phyloP scores from a whole-genome alignment of 2,888 invertebrate genomes.

The Ariolimax columbianus region DNA sequence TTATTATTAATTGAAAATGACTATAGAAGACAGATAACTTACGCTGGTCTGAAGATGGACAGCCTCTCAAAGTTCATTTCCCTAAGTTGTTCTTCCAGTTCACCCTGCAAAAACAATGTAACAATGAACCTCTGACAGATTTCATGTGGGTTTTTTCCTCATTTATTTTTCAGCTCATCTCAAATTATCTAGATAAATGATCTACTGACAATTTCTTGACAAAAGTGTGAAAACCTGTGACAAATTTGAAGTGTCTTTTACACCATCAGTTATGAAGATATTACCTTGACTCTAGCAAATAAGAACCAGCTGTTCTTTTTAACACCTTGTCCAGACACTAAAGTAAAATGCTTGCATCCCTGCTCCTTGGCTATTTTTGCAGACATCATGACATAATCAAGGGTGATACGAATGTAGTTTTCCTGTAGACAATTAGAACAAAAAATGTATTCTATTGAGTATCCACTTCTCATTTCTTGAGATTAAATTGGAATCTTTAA shows the following conservation, averaged over 20 bases:
- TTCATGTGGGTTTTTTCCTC: too few relatives aligned
- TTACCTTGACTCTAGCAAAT: slow-evolving; percentile 29
- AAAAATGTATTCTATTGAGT: too few relatives aligned
- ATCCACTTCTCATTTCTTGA: too few relatives aligned
- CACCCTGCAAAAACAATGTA: slow-evolving; percentile 69
- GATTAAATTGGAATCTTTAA: too few relatives aligned
- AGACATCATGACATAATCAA: slow-evolving; percentile 7
- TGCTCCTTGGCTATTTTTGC: slow-evolving; percentile 31
- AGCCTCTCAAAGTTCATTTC: slow-evolving; percentile 74
- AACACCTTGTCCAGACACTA: slow-evolving; percentile 4
- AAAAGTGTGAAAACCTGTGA: too few relatives aligned
- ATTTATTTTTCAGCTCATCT: not conserved
- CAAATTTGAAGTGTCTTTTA: too few relatives aligned
- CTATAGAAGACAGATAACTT: slow-evolving; percentile 53
- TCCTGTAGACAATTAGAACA: not conserved
- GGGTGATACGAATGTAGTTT: slow-evolving; percentile 26
- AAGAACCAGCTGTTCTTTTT: slow-evolving; percentile 12
- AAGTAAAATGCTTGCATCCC: slow-evolving; percentile 34
- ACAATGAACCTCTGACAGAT: not conserved
- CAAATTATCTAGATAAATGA: not conserved
- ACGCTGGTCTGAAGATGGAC: slow-evolving; percentile 78
- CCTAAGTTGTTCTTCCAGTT: slow-evolving; percentile 76
- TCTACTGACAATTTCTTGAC: not conserved
- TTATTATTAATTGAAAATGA: too few relatives aligned
- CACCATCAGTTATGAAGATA: not conserved